Evolutionary conservation across 2,113 vertebrate species (phyloP).

Genomic region (Helogale parvula): DNA sequence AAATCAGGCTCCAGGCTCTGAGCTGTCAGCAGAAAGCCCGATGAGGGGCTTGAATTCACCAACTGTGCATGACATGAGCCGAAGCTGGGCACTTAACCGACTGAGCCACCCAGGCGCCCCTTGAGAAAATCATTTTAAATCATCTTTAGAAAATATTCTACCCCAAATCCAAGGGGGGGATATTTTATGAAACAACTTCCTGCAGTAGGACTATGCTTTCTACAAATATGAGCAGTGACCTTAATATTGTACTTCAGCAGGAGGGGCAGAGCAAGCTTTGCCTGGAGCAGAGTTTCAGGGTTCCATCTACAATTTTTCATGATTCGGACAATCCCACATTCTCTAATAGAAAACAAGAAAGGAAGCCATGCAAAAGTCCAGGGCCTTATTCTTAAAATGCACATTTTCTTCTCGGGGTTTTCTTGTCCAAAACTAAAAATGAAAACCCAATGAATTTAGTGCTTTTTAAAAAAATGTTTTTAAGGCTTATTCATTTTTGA

Average conservation of each 20-base stretch:
- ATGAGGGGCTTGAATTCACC: no score
- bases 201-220: background rate
- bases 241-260: background rate
- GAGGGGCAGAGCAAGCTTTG: background rate
- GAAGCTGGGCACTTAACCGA: no score
- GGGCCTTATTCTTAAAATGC: background rate
- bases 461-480: background rate
- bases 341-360: slow-evolving; percentile 30
- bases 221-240: background rate
- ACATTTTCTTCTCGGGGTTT: background rate
- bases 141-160: background rate
- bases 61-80: no score
- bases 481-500: no score
- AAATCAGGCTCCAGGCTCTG: no score
- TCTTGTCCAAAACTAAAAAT: background rate
- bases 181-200: background rate
- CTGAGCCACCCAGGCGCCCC: no score
- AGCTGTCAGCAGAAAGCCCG: no score
- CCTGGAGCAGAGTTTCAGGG: background rate
- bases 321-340: background rate
- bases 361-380: background rate
- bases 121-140: background rate
- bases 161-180: background rate
- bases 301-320: background rate
- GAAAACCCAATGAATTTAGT: background rate